phyloP scores from a whole-genome alignment of 2,113 vertebrate genomes.

The Hypocryptadius cinnamomeus region DNA sequence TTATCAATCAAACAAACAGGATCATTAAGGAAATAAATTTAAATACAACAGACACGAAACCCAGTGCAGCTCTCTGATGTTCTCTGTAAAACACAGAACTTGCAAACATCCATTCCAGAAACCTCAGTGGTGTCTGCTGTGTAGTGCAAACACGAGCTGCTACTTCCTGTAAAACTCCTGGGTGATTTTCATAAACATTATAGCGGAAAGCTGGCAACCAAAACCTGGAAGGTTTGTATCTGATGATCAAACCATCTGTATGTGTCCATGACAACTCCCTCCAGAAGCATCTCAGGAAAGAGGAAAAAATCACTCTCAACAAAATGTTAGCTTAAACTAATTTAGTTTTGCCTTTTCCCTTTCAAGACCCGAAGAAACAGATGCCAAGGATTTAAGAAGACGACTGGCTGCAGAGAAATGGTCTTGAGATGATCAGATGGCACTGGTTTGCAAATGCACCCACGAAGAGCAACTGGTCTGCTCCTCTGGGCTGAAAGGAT shows the following conservation, averaged over 20 bases:
- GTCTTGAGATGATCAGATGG: not conserved
- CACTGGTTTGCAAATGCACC: not conserved
- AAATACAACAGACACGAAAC: not conserved
- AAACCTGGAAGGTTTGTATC: not conserved
- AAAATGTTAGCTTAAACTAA: not conserved
- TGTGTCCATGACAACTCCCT: accelerated
- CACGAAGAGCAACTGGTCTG: not conserved
- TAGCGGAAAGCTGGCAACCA: not conserved
- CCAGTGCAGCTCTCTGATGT: not conserved
- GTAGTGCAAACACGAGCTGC: not conserved
- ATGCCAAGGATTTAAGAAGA: not conserved
- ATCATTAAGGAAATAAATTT: not conserved
- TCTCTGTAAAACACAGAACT: not conserved
- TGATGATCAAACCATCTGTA: not conserved
- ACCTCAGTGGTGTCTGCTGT: not conserved
- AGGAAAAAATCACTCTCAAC: not conserved
- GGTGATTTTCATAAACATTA: not conserved
- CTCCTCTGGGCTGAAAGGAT: not conserved
- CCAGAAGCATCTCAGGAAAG: not conserved
- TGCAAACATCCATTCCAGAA: not conserved
- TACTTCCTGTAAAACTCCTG: not conserved
- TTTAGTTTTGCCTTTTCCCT: not conserved
- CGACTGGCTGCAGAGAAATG: not conserved
- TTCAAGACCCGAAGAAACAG: not conserved
- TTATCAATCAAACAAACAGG: not conserved